Conservation (phyloP, 2,888 invertebrate species). For the Hemicrepidius hirtus region DNA sequence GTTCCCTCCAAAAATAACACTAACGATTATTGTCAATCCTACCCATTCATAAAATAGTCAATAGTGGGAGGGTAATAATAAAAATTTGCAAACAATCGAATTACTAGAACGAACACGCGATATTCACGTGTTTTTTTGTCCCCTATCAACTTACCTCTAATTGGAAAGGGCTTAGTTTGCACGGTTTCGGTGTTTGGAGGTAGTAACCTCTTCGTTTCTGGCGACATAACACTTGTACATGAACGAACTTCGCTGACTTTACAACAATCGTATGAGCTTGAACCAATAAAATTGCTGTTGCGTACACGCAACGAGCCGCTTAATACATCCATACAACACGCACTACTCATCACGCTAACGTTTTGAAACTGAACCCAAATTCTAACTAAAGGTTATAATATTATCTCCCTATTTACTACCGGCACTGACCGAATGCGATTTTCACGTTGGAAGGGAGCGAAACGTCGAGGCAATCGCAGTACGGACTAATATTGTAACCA, state of each 20-base stretch:
- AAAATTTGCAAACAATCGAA: not conserved
- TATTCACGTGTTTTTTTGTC: not conserved
- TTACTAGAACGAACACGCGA: not conserved
- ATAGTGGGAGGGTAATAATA: not conserved
- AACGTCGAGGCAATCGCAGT: conserved; percentile 47
- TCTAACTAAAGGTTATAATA: not conserved
- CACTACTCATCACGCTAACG: conserved; percentile 64
- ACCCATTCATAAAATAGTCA: too few species aligned
- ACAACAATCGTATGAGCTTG: conserved; percentile 62
- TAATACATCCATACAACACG: conserved; percentile 66
- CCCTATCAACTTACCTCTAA: conserved; percentile 82
- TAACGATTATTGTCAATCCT: too few species aligned
- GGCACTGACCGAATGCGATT: conserved; percentile 38
- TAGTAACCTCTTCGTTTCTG: conserved; percentile 79
- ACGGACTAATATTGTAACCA: conserved; percentile 36
- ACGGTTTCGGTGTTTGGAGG: conserved; percentile 90
- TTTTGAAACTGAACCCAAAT: conserved; percentile 11
- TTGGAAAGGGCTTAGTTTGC: conserved; percentile 92
- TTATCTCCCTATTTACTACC: conserved; percentile 5
- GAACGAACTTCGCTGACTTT: conserved; percentile 67
- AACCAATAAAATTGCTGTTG: conserved; percentile 63
- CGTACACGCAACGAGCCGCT: conserved; percentile 70
- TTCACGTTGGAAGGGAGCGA: conserved; percentile 41
- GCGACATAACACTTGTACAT: conserved; percentile 83
- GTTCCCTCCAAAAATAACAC: too few species aligned